Base-by-base conservation (phyloP, 2,888 invertebrate species). In the Unio delphinus region DNA sequence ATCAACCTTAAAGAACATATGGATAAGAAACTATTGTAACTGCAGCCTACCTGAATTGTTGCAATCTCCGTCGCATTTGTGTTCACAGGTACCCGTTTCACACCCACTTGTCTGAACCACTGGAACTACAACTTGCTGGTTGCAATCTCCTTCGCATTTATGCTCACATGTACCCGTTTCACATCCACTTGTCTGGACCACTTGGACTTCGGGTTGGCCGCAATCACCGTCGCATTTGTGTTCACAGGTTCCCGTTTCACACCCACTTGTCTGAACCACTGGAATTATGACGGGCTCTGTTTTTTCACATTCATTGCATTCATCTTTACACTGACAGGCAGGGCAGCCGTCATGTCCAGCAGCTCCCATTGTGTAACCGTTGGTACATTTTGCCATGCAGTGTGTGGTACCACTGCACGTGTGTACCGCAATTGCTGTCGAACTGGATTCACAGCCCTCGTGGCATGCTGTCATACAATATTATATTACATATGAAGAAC, bases 361-460 rank as follows among this genome's bases (percentile, higher is more conserved):
- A 4, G 65, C 66, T 20, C 73, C 73, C 4, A 78, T 66, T 7
- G 60, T 61, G 34, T 78, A 78, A 5, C 79, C 79, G 59, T 76
- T 69, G 15, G 73, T 78, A 64, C 80, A 80, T 0, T 76, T 73
- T 5, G 75, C 61, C 80, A 78, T 80, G 58, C 80, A 80, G 56
- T 75, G 65, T 1, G 75, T 59, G 1, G 78, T 70, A 3, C 71
- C 69, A 67, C 75, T 76, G 65, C 80, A 80, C 28, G 78, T 60
- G 62, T 75, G 75, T 4, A 75, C 67, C 5, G 75, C 64, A 15
- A 75, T 55, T 4, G 69, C 70, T 3, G 75, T 72, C 45, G 45
- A 45, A 58, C 70, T 75, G 18, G 67, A 56, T 20, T 64, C 66
- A 62, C 75, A 75, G 30, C 59, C 69, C 30, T 63, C 64, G 26